Evolutionary conservation across 1,140 invertebrate species (phyloP), one percentile per base, ranked within the genome.

Genomic region (Anadara kagoshimensis): DNA sequence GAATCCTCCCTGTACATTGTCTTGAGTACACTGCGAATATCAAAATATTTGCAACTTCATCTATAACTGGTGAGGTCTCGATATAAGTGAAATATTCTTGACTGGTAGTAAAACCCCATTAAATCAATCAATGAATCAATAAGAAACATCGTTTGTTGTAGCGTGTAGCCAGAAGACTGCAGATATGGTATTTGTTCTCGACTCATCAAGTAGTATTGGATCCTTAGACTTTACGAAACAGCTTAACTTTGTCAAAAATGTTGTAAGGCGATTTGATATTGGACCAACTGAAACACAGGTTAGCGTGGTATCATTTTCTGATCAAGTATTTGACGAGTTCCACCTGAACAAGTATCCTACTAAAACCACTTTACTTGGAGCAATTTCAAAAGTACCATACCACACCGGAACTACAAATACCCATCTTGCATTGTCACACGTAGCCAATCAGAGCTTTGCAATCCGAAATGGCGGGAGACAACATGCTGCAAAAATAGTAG

Each of bases 141-240:
- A 49, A 18, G 14, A 49, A 49, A 18, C 4, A 14, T 47, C n/a
- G 18, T 24, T 36, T 57, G 16, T 57, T 79, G 57, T 73, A 78
- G 79, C 41, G 44, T 81, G 79, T 62, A 24, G 54, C 36, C 58
- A 59, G 24, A 78, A 75, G 22, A 73, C 71, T 12, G 82, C 84
- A 14, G 83, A 86, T 58, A 80, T 86, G 0, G 80, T 86, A 12
- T 82, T 86, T 67, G 58, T 82, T 16, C 49, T 86, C 1, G 83
- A 86, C 57, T 71, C 76, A 5, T 85, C 83, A 5, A 78, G 74
- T 45, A 83, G 81, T 65, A 81, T 83, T 26, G 77, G 81, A 14
- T 43, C 69, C 12, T 22, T 68, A 22, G 72, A 79, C 26, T 85
- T 82, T 58, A 53, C 69, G 2, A 74, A 80, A 54, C 73, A 79